Evolutionary conservation across 2,888 invertebrate genomes (phyloP).

Genomic region (Coelogynopora nodosa): DNA sequence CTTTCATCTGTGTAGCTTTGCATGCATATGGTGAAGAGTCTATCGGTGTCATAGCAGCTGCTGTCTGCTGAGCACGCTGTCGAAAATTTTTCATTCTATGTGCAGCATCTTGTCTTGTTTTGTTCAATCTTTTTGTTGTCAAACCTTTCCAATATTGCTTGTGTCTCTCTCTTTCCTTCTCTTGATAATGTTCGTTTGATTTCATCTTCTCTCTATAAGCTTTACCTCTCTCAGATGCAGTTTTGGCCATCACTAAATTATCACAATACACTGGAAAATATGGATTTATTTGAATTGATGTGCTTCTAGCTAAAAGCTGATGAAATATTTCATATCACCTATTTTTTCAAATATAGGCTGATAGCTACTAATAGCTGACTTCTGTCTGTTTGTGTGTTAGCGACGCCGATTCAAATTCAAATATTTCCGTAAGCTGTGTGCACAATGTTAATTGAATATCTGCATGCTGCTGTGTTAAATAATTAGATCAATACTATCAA

Average conservation of each 20-base stretch:
- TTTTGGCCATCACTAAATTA: background rate
- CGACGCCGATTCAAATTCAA: constrained; percentile 26
- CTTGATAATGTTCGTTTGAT: background rate
- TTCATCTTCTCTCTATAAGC: background rate
- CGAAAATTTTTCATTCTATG: background rate
- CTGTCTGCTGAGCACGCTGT: background rate
- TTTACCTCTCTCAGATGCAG: background rate
- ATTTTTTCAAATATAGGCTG: too few species aligned
- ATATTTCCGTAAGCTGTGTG: constrained; percentile 31
- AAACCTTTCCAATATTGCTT: background rate
- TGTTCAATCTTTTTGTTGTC: background rate
- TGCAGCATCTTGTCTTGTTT: background rate
- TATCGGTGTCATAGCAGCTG: background rate
- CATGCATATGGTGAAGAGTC: background rate
- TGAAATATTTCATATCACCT: too few species aligned
- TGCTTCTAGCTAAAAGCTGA: too few species aligned
- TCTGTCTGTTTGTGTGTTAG: constrained; percentile 8
- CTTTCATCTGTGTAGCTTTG: background rate
- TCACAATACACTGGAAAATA: background rate
- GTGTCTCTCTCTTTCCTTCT: background rate
- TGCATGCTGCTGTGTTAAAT: constrained; percentile 29
- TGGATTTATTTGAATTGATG: background rate
- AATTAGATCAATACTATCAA: constrained; percentile 26
- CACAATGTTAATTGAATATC: constrained; percentile 27
- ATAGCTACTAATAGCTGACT: constrained; percentile 5